Conservation (phyloP, 2,113 vertebrate species). For the Cynocephalus volans region DNA sequence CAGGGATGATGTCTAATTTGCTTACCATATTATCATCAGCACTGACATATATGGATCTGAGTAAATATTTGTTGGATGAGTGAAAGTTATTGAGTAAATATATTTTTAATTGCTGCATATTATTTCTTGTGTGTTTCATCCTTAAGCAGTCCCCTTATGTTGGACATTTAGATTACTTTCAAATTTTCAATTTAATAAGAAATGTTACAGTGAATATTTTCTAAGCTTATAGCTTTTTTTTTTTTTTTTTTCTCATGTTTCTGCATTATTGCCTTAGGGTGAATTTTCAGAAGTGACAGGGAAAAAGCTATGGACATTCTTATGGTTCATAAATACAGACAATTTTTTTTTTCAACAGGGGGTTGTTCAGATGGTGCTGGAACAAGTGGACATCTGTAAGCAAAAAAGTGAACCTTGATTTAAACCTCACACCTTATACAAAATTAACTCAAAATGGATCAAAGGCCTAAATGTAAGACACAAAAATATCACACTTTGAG, state of each 20-base stretch:
- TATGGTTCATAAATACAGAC: not conserved
- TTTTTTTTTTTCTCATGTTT: not conserved
- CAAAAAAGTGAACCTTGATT: not conserved
- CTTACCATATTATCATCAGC: not conserved
- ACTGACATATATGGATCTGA: not conserved
- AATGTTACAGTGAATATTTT: not conserved
- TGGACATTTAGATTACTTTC: constrained; percentile 13
- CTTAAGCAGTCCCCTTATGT: not conserved
- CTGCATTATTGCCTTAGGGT: constrained; percentile 38
- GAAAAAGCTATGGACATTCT: not conserved
- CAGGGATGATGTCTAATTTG: not conserved
- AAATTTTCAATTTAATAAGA: constrained; percentile 58
- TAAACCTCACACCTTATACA: not conserved
- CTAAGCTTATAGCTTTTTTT: not conserved
- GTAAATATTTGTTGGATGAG: constrained; percentile 17
- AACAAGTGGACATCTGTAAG: not conserved
- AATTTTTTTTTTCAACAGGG: constrained; percentile 19
- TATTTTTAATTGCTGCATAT: constrained; percentile 47
- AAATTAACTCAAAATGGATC: not conserved
- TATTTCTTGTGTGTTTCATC: not conserved
- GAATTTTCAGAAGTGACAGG: not conserved
- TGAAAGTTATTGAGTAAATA: constrained; percentile 41
- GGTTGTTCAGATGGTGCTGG: not conserved
- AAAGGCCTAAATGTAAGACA: not conserved
- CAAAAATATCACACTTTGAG: not conserved